Conservation (phyloP, 2,113 vertebrate species). For the Takifugu flavidus region DNA sequence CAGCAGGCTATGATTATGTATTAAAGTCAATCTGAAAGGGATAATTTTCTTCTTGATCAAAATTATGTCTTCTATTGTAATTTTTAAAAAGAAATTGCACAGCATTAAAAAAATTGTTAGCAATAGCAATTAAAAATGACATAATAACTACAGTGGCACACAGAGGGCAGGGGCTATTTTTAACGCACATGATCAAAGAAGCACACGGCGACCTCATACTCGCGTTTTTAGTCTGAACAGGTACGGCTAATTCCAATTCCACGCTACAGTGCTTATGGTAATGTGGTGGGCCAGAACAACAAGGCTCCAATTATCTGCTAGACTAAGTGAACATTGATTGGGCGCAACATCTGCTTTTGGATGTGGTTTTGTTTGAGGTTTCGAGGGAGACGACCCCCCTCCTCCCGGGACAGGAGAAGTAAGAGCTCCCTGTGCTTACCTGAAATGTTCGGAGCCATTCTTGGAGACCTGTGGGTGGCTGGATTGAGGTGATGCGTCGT, state of each 20-base stretch:
- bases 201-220: conserved; percentile 11
- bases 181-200: background rate
- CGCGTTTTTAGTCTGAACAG: conserved; percentile 45
- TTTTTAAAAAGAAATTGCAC: too few relatives aligned
- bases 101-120: too few relatives aligned
- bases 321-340: conserved; percentile 60
- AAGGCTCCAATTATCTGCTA: conserved; percentile 64
- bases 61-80: too few relatives aligned
- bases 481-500: conserved; percentile 92
- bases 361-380: conserved; percentile 46
- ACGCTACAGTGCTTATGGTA: conserved; percentile 59
- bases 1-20: too few relatives aligned
- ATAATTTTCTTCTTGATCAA: too few relatives aligned
- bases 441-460: conserved; percentile 99
- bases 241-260: conserved; percentile 61
- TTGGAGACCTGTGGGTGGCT: conserved; percentile 93
- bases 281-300: conserved; percentile 55
- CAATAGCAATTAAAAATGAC: too few relatives aligned
- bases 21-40: too few relatives aligned
- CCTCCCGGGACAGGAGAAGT: background rate
- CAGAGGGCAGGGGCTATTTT: background rate
- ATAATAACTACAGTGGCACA: background rate
- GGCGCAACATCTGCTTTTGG: conserved; percentile 59
- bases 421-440: conserved; percentile 70
- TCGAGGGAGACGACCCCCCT: background rate